Conservation (phyloP, 2,113 vertebrate species). For the Rhizomys pruinosus region DNA sequence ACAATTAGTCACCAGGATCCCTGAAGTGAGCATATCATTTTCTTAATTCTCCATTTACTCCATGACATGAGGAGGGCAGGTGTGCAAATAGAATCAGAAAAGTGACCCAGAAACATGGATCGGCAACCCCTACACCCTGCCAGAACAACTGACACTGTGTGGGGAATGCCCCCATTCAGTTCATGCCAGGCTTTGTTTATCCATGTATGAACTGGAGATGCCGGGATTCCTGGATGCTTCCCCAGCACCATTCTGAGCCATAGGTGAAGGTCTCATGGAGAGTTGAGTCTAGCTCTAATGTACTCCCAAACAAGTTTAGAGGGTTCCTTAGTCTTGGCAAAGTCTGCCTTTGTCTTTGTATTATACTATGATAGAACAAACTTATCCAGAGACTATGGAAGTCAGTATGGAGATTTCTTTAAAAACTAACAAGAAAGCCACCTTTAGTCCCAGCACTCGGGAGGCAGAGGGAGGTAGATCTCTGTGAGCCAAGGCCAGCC, state of each 20-base stretch:
- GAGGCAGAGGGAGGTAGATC: no score
- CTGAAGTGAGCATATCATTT: not conserved
- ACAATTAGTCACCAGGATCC: not conserved
- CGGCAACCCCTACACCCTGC: not conserved
- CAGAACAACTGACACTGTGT: not conserved
- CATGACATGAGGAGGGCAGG: not conserved
- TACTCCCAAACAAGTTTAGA: not conserved
- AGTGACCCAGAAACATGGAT: accelerated
- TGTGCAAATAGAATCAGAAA: not conserved
- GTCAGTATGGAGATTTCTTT: not conserved
- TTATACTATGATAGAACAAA: no score
- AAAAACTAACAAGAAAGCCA: not conserved
- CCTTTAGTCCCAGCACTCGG: no score
- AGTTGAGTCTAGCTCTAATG: not conserved
- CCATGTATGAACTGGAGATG: not conserved
- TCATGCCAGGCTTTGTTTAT: not conserved
- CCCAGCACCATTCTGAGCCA: not conserved
- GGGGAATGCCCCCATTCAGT: no score
- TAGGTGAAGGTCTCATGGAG: not conserved
- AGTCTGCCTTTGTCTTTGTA: not conserved
- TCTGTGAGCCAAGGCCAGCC: no score
- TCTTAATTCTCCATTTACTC: not conserved
- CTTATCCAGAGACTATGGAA: not conserved
- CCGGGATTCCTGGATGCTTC: not conserved
- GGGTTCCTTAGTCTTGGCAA: not conserved